phyloP scores from a whole-genome alignment of 2,797 vertebrate species.

The Brachyalestes nurse region DNA sequence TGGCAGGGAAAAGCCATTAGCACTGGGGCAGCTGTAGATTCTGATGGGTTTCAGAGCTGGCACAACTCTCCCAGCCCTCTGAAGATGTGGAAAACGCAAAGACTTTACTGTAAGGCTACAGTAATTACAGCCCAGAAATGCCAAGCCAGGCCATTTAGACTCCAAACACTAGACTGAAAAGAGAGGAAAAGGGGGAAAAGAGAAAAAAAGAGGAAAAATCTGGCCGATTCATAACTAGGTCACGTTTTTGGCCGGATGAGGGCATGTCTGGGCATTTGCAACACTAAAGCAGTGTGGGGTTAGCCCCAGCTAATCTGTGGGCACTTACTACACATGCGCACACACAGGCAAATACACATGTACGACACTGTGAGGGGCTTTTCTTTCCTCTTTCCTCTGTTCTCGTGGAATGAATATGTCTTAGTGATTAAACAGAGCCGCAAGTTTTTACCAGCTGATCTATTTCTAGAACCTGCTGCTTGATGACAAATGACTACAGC shows the following conservation, averaged over 20 bases:
- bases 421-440: slow-evolving; percentile 24
- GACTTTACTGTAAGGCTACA: slow-evolving; percentile 31
- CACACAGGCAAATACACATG: background rate
- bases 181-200: background rate
- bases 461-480: slow-evolving; percentile 39
- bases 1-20: slow-evolving; percentile 43
- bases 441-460: slow-evolving; percentile 9
- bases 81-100: slow-evolving; percentile 49
- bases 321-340: background rate
- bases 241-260: slow-evolving; percentile 50
- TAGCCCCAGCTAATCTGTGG: slow-evolving; percentile 19
- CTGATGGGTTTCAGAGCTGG: slow-evolving; percentile 18
- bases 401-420: slow-evolving; percentile 12
- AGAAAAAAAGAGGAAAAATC: slow-evolving; percentile 15
- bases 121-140: slow-evolving; percentile 53
- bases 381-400: slow-evolving; percentile 1
- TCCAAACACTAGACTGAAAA: slow-evolving; percentile 37
- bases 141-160: slow-evolving; percentile 33
- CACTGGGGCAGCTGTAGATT: slow-evolving; percentile 37
- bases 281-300: slow-evolving; percentile 35
- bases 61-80: slow-evolving; percentile 4
- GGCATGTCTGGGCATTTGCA: slow-evolving; percentile 35
- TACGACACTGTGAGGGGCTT: background rate
- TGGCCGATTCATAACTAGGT: slow-evolving; percentile 56
- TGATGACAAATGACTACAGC: slow-evolving; percentile 28